phyloP scores from a whole-genome alignment of 2,888 invertebrate genomes.

The Drosophila phalerata region DNA sequence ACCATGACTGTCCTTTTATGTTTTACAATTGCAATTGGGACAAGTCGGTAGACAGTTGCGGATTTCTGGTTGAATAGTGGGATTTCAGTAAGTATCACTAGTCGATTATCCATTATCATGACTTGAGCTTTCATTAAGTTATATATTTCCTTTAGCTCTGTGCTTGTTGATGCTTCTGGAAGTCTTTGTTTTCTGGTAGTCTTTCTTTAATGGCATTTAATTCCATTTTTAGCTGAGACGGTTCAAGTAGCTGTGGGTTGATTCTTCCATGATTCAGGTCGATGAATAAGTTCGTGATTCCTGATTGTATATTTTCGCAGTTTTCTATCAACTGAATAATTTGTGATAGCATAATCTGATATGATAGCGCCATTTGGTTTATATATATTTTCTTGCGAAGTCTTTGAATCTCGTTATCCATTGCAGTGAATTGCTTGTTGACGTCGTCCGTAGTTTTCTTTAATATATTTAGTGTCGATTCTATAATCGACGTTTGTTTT shows the following conservation, averaged over 20 bases:
- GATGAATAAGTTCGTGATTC: too few species aligned
- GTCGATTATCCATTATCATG: not conserved
- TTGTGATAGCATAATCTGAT: not conserved
- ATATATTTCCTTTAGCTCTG: not conserved
- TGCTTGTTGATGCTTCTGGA: not conserved
- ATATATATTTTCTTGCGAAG: conserved; percentile 1
- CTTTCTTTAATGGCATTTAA: not conserved
- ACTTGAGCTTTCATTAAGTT: not conserved
- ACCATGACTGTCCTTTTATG: not conserved
- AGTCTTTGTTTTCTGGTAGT: not conserved
- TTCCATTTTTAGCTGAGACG: too few species aligned
- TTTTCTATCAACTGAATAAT: not conserved
- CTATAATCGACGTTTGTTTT: not conserved
- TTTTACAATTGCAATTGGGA: not conserved
- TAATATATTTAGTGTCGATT: not conserved
- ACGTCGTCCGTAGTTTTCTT: not conserved
- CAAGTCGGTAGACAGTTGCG: too few species aligned
- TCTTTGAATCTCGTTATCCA: not conserved
- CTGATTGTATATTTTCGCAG: too few species aligned
- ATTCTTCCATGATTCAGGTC: too few species aligned
- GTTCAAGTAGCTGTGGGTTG: too few species aligned
- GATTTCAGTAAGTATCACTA: too few species aligned
- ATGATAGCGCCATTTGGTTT: not conserved
- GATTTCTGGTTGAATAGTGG: too few species aligned
- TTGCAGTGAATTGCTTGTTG: not conserved